phyloP scores from a whole-genome alignment of 2,797 vertebrate species.

The Takifugu ocellatus region DNA sequence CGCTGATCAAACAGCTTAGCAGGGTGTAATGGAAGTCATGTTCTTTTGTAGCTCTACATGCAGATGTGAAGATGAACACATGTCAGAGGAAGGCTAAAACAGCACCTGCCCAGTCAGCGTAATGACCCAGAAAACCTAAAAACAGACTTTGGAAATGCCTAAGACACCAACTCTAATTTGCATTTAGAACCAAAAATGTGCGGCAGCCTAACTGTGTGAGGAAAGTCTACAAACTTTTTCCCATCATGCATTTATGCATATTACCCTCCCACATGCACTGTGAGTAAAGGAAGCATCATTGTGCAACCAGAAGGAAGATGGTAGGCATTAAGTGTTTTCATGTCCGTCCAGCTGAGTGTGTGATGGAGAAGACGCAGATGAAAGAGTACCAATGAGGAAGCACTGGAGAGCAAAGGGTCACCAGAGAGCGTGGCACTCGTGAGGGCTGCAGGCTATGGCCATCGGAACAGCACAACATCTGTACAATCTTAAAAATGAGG shows the following conservation, averaged over 20 bases:
- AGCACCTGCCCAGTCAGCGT: background rate
- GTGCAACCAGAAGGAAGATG: slow-evolving; percentile 11
- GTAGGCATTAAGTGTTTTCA: slow-evolving; percentile 38
- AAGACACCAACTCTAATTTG: too few species aligned
- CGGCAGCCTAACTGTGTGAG: background rate
- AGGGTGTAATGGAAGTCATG: slow-evolving; percentile 22
- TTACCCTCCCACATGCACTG: too few species aligned
- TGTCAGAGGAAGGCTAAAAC: slow-evolving; percentile 1
- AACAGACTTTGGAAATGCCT: too few species aligned
- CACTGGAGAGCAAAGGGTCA: slow-evolving; percentile 19
- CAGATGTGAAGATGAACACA: background rate
- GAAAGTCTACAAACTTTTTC: background rate
- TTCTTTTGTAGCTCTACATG: slow-evolving; percentile 12
- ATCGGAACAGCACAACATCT: background rate
- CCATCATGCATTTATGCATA: background rate
- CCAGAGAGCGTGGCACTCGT: slow-evolving; percentile 5
- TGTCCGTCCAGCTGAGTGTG: slow-evolving; percentile 27
- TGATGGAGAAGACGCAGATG: slow-evolving; percentile 17
- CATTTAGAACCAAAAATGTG: background rate
- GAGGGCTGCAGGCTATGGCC: background rate
- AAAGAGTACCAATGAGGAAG: slow-evolving; percentile 32
- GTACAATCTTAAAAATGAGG: background rate
- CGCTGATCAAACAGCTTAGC: slow-evolving; percentile 26
- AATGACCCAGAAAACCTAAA: background rate
- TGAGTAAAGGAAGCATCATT: slow-evolving; percentile 5